Base-by-base conservation (phyloP, 1,140 invertebrate genomes). In the Mercenaria mercenaria region DNA sequence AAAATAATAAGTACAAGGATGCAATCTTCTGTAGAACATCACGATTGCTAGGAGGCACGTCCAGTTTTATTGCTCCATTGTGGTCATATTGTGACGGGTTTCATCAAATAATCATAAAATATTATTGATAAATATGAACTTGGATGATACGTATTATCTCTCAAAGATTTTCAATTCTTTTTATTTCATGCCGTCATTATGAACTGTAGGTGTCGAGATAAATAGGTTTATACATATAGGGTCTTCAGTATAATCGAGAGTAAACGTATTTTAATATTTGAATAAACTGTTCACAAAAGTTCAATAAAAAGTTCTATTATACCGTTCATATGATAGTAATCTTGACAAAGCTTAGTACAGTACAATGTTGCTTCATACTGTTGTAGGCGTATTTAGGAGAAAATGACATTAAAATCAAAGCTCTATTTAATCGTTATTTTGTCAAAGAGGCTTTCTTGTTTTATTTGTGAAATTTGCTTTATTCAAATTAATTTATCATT, bases 401-500 rank as follows among this genome's bases (percentile, higher is more conserved):
- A 77, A 77, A 77, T 88, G 72, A 88, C 85, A 79, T 79, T 34
- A 32, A 67, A 39, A 77, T 84, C 32, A 67, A 56, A 41, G 6
- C 56, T 11, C 23, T 61, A 34, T 76, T 79, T 77, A 88, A 77
- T 88, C 52, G 85, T 79, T 37, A 43, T 15, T 79, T 88, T 88
- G n/a, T 64, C n/a, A 88, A 79, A 79, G 26, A 34, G 29, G n/a
- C 72, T 74, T 88, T 79, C 85, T 43, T 64, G 79, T 79, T 79
- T 47, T 88, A 59, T 79, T 88, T 88, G 85, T 88, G 85, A 61
- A 88, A 88, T 88, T 56, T 43, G 56, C 85, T 74, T 88, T 88
- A 29, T 41, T 88, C 85, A 88, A 88, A 88, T 88, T 88, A 88
- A 64, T 32, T n/a, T 79, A 88, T 79, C 74, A 26, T 77, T 32